phyloP scores from a whole-genome alignment of 2,888 invertebrate species.

The Ernsta delagoae region DNA sequence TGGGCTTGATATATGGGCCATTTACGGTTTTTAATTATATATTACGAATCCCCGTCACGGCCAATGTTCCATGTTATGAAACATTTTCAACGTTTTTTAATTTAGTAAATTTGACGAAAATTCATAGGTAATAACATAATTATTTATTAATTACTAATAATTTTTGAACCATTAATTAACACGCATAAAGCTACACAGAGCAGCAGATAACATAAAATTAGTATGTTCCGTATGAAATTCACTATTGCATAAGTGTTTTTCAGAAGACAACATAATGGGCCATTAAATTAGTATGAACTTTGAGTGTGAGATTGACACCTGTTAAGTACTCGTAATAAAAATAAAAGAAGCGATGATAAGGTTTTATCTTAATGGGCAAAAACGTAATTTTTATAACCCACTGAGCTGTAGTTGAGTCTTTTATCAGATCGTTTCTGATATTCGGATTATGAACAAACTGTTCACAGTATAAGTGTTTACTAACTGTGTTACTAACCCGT shows the following conservation, averaged over 20 bases:
- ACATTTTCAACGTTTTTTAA: not conserved
- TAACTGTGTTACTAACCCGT: too few relatives aligned
- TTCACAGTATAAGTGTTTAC: too few relatives aligned
- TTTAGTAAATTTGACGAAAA: too few relatives aligned
- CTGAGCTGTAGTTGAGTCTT: conserved; percentile 38
- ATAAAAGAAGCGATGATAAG: not conserved
- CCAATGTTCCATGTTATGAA: not conserved
- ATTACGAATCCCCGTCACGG: conserved; percentile 16
- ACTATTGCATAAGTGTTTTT: too few relatives aligned
- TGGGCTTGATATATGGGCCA: conserved; percentile 31
- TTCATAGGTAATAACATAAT: too few relatives aligned
- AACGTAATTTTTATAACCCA: conserved; percentile 20
- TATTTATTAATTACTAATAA: too few relatives aligned
- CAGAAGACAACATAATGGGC: not conserved
- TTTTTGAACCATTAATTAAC: too few relatives aligned
- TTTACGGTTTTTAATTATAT: conserved; percentile 18
- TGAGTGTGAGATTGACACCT: too few relatives aligned
- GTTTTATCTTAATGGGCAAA: not conserved
- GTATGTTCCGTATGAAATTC: too few relatives aligned
- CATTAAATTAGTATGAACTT: not conserved
- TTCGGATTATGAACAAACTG: not conserved
- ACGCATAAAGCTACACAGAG: too few relatives aligned
- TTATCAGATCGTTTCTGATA: conserved; percentile 41
- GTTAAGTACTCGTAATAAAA: too few relatives aligned
- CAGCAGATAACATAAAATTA: too few relatives aligned